Conservation (phyloP, 2,113 vertebrate species). For the Suncus etruscus region DNA sequence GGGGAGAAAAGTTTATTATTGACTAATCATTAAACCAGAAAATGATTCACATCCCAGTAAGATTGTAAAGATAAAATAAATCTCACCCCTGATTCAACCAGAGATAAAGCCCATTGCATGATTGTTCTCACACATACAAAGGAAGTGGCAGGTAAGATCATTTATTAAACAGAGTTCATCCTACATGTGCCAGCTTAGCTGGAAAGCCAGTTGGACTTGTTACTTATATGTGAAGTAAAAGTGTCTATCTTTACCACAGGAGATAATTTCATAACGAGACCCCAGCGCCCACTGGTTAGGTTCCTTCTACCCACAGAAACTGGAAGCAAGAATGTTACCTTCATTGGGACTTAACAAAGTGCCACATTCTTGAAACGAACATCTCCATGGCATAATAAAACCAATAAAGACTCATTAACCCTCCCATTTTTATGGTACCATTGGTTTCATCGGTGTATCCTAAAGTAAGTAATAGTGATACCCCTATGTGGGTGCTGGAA, state of each 20-base stretch:
- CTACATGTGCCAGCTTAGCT: background rate
- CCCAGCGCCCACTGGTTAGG: too few species aligned
- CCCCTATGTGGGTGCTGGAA: too few species aligned
- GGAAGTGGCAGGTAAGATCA: background rate
- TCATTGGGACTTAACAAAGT: background rate
- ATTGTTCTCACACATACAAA: background rate
- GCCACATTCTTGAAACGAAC: background rate
- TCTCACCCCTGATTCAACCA: background rate
- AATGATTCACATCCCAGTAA: background rate
- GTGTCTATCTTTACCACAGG: background rate
- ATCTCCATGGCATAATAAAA: background rate
- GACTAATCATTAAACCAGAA: background rate
- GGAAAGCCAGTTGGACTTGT: too few species aligned
- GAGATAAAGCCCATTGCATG: background rate
- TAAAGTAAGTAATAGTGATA: too few species aligned
- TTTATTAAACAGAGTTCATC: background rate
- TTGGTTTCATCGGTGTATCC: too few species aligned
- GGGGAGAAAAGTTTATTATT: background rate
- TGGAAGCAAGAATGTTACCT: background rate
- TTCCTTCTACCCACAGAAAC: background rate
- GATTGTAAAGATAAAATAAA: background rate
- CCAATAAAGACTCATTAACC: background rate
- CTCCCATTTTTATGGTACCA: too few species aligned
- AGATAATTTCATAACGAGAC: background rate
- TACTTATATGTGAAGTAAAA: conserved; percentile 26